Percentiles rank a stretch among this genome's conserved stretches.
Evolutionary conservation across 2,888 invertebrate genomes (phyloP).

Genomic region (Acheta domesticus): DNA sequence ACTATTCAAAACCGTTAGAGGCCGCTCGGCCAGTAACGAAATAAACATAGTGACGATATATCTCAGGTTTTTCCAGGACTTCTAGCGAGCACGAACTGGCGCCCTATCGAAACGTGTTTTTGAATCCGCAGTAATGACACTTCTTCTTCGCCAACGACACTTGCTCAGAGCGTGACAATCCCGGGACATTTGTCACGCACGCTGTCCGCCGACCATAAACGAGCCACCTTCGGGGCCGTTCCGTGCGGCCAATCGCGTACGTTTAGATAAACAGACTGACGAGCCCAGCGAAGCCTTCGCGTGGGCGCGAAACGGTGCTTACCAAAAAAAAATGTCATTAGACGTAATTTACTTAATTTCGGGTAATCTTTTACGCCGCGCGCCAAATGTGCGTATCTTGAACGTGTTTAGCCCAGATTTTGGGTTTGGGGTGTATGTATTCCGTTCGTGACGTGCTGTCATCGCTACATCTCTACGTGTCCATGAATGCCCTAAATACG

Average conservation of each 20-base stretch:
- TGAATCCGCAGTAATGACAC: too few species aligned
- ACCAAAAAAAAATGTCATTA: background rate
- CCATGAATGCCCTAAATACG: too few species aligned
- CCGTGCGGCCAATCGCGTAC: background rate
- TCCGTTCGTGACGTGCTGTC: background rate
- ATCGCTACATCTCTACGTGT: too few species aligned
- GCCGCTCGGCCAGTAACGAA: too few species aligned
- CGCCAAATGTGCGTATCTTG: background rate
- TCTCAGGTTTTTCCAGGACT: too few species aligned
- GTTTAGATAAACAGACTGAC: background rate
- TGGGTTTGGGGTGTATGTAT: background rate
- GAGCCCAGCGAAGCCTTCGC: background rate
- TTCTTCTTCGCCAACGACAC: too few species aligned
- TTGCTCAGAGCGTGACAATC: background rate
- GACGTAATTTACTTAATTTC: background rate
- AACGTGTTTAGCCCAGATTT: background rate
- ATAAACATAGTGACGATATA: too few species aligned
- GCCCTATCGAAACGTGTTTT: too few species aligned
- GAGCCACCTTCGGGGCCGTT: background rate
- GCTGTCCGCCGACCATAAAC: background rate
- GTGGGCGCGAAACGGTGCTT: background rate
- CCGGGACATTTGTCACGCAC: background rate
- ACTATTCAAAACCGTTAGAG: too few species aligned
- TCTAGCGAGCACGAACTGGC: too few species aligned
- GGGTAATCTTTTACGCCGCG: background rate